Evolutionary conservation across 1,140 invertebrate species (phyloP), one percentile per base, ranked within the genome.

Genomic region (Lasioglossum baleicum): DNA sequence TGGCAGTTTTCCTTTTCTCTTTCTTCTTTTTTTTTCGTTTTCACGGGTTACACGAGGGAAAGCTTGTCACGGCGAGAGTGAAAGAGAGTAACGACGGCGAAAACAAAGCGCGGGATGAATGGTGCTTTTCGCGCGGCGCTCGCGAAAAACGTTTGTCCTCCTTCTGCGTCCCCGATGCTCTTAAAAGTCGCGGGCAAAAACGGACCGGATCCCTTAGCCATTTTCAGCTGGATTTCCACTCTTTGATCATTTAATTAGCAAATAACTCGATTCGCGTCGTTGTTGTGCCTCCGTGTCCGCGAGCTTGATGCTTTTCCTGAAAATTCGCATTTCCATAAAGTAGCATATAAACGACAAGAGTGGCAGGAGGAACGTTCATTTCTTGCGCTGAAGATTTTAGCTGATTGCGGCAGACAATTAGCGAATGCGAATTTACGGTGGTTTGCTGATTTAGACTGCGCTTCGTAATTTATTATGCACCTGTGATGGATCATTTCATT

Each of bases 31-130:
- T 44, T 44, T 44, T 44, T 44, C 2, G 8, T 11, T 56, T 8
- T 58, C 71, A 68, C 44, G 44, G 48, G 44, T 53, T 17, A 67
- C 6, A 35, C 44, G 15, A 20, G 22, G 70, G 26, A 48, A 48
- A 64, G 15, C 61, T 64, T 64, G 61, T 64, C 61, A 40, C 20
- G 31, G 75, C 48, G 65, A n/a, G n/a, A 48, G 20, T 71, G 83
- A 51, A 58, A 51, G 61, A 51, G 56, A 74, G 73, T 26, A 74
- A 80, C 63, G 66, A 58, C 58, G 65, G 61, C 31, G 81, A 83
- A 81, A 87, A 81, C 75, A 86, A 77, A 83, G 67, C 58, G 22
- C 66, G 71, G 84, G 84, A 86, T 75, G 81, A 86, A 82, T 82
- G 83, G 80, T 64, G 71, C 71, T 84, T 83, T 73, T 77, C 80